Evolutionary conservation across 2,797 vertebrate genomes (phyloP), one percentile per base, ranked within the genome.

Genomic region (Sebastes paucispinis): DNA sequence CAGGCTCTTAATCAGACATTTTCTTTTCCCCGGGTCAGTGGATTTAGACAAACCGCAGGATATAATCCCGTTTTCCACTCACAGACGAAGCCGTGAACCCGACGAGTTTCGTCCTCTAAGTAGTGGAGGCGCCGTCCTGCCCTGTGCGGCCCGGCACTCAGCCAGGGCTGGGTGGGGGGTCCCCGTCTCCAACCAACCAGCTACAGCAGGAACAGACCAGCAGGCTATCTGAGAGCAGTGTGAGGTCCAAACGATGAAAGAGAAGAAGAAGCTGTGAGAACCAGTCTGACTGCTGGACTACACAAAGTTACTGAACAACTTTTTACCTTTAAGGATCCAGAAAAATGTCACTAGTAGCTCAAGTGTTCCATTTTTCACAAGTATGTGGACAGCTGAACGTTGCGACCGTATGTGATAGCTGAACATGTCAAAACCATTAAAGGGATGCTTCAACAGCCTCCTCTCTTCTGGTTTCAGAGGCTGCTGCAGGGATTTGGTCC

Each of bases 201-300:
- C 71, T 62, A 66, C 71, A 76, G 75, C 73, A 82, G 6, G 68
- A 36, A 25, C 68, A 57, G 32, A 39, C 31, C 32, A 58, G 18
- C 50, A 10, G 50, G 66, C 43, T 8, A n/a, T 54, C 66, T 24
- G 66, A 66, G 73, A 69, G 75, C 24, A 80, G 84, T 79, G 96
- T 94, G 94, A 91, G 94, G 94, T 94, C 74, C 6, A 57, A 73
- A 93, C 4, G 97, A 96, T 97, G 97, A 98, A 95, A 97, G 97
- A 98, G 93, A 90, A 80, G 87, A 90, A 88, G 87, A 83, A 86
- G 93, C 96, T 98, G 97, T 88, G 84, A 71, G 77, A 77, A 50
- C 29, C 18, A n/a, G 16, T 47, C 16, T 47, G 43, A 47, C 43
- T 47, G 43, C 43, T 47, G 43, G 43, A 18, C 16, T 47, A 47